phyloP scores from a whole-genome alignment of 2,797 vertebrate genomes.

The Bucorvus abyssinicus region DNA sequence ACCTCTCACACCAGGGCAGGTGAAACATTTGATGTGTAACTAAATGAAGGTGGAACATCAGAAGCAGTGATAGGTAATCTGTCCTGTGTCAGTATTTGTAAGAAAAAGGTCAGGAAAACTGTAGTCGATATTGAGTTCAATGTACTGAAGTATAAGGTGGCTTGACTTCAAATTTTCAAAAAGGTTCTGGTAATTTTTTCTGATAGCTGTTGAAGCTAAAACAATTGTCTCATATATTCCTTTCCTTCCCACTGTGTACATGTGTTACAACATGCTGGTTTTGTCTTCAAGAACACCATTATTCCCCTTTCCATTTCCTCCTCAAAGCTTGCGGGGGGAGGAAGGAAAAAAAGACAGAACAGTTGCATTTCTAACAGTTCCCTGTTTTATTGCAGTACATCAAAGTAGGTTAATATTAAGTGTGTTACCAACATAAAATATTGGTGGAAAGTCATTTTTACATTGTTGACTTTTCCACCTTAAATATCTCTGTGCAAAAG shows the following conservation, averaged over 20 bases:
- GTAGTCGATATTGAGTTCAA: background rate
- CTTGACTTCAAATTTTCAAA: background rate
- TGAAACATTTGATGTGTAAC: background rate
- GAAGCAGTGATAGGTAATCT: too few relatives aligned
- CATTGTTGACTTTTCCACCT: conserved; percentile 86
- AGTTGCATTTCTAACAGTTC: conserved; percentile 84
- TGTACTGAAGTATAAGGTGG: background rate
- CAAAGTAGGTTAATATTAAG: conserved; percentile 94
- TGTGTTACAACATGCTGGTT: background rate
- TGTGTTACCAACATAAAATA: conserved; percentile 88
- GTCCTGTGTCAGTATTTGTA: too few relatives aligned
- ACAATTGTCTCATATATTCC: accelerated
- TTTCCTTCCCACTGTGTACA: background rate
- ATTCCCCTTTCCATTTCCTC: background rate
- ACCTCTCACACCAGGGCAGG: background rate
- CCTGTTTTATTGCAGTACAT: conserved; percentile 98
- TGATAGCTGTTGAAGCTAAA: background rate
- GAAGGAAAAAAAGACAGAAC: conserved; percentile 52
- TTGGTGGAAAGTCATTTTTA: conserved; percentile 87
- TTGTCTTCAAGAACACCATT: background rate
- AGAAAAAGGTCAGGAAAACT: background rate
- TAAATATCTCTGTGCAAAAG: conserved; percentile 98
- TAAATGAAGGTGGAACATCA: background rate
- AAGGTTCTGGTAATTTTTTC: background rate
- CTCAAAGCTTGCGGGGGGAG: background rate